phyloP scores from a whole-genome alignment of 2,797 vertebrate genomes.

The Argya squamiceps region DNA sequence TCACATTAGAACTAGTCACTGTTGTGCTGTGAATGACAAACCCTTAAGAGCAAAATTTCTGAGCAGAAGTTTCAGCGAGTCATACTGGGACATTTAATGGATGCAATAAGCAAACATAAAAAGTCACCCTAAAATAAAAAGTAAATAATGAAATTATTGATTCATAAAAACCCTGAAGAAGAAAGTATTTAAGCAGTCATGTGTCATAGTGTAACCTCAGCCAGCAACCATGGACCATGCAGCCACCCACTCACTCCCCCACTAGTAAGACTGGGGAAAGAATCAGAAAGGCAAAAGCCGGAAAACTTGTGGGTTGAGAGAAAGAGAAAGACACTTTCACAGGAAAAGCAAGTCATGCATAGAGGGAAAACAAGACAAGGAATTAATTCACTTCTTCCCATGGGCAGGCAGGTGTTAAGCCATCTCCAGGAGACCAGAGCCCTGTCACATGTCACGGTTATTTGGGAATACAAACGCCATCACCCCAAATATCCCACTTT shows the following conservation, averaged over 20 bases:
- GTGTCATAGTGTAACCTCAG: neutral
- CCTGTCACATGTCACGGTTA: accelerated
- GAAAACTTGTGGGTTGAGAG: neutral
- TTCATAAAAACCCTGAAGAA: neutral
- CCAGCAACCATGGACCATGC: neutral
- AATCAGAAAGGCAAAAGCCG: neutral
- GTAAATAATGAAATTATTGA: neutral
- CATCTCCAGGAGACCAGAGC: neutral
- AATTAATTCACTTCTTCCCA: neutral
- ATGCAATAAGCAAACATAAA: neutral
- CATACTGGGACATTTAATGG: neutral
- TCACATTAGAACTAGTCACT: neutral
- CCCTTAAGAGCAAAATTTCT: neutral
- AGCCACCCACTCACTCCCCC: neutral
- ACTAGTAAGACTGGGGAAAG: neutral
- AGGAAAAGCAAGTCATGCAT: neutral
- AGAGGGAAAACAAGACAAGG: neutral
- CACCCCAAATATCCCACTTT: neutral
- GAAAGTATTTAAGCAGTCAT: neutral
- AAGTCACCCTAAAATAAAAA: neutral
- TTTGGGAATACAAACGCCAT: neutral
- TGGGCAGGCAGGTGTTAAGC: neutral
- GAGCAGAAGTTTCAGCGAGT: neutral
- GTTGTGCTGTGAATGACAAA: neutral
- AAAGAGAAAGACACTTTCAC: neutral